These are phyloP conservation scores for Herminia tarsipennalis DNA, from an alignment of 2,888 invertebrate species.

Conservation along the genomic window DNA sequence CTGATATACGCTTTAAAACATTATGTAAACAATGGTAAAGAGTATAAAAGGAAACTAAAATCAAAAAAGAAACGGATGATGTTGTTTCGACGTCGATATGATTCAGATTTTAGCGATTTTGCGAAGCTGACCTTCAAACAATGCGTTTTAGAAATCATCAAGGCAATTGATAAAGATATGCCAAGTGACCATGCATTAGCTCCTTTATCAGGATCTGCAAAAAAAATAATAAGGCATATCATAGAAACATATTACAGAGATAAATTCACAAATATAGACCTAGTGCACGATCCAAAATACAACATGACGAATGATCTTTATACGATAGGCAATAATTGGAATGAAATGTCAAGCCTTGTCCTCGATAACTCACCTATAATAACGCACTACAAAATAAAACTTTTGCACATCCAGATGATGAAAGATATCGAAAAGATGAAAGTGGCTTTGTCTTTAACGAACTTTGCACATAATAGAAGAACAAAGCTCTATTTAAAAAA, in stretches of 20 bases:
- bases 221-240: slow-evolving; percentile 56
- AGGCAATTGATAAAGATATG: slow-evolving; percentile 50
- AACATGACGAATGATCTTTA: slow-evolving; percentile 55
- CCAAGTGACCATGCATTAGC: slow-evolving; percentile 45
- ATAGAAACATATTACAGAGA: slow-evolving; percentile 50
- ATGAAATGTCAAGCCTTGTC: slow-evolving; percentile 42
- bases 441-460: slow-evolving; percentile 50
- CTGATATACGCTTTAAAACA: slow-evolving; percentile 56
- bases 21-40: slow-evolving; percentile 43
- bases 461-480: slow-evolving; percentile 56
- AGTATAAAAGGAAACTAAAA: slow-evolving; percentile 12
- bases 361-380: slow-evolving; percentile 41
- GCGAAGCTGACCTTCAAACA: slow-evolving; percentile 25
- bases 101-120: not conserved
- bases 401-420: slow-evolving; percentile 56
- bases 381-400: slow-evolving; percentile 57
- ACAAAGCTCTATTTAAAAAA: slow-evolving; percentile 46
- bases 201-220: slow-evolving; percentile 46
- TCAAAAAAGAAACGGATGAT: not conserved
- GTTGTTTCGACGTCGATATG: not conserved
- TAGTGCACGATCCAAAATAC: slow-evolving; percentile 45
- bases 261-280: slow-evolving; percentile 39
- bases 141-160: slow-evolving; percentile 52
- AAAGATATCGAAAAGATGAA: slow-evolving; percentile 59
- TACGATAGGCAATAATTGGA: slow-evolving; percentile 57